These are phyloP conservation scores for Zoanthus solanderi DNA, from an alignment of 92 coral and sea anemone genomes.

Conservation along the genomic window DNA sequence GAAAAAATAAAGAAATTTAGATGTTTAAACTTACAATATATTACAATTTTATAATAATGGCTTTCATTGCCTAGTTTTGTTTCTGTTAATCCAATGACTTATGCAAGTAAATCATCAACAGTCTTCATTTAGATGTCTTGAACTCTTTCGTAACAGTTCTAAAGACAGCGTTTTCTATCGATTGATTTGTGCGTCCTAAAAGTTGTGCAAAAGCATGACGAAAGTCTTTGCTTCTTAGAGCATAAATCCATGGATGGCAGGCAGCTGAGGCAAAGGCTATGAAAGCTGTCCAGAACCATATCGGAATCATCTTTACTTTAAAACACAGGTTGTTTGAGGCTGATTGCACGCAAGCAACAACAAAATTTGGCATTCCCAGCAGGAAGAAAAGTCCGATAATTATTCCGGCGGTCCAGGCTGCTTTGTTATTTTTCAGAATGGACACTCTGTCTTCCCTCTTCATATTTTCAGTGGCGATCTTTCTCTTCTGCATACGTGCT, in stretches of 20 bases:
- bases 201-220: conserved; percentile 50
- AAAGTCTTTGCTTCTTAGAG: conserved; percentile 51
- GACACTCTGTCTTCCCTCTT: conserved; percentile 1
- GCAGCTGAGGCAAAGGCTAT: conserved; percentile 58
- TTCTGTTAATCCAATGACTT: neutral
- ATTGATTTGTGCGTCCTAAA: conserved; percentile 1
- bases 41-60: neutral
- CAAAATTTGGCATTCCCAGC: conserved; percentile 57
- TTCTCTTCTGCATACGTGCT: conserved; percentile 51
- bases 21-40: neutral
- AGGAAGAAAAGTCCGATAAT: conserved; percentile 50
- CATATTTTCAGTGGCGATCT: conserved; percentile 44
- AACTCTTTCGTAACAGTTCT: neutral
- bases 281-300: conserved; percentile 64
- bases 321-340: conserved; percentile 31
- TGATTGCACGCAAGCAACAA: conserved; percentile 50
- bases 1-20: neutral
- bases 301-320: conserved; percentile 32
- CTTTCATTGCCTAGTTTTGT: neutral
- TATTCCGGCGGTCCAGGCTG: conserved; percentile 56
- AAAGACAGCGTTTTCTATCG: neutral
- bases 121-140: neutral
- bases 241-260: conserved; percentile 63
- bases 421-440: conserved; percentile 51
- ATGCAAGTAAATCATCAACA: neutral